Evolutionary conservation across 2,888 invertebrate genomes (phyloP).

Genomic region (Andrena bicolor): DNA sequence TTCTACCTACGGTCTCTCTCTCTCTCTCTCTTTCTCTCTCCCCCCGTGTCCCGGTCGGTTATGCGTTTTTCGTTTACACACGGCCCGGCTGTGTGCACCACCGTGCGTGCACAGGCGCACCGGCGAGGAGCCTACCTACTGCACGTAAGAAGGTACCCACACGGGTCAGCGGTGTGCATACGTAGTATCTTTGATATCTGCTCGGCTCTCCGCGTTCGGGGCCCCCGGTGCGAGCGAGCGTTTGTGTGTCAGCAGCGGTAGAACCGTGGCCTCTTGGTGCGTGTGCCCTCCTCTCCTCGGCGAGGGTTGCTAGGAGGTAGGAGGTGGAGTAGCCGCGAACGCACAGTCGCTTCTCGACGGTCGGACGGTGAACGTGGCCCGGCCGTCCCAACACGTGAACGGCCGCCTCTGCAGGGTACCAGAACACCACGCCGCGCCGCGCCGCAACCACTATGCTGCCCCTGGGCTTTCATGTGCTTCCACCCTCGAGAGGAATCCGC

Average conservation of each 20-base stretch:
- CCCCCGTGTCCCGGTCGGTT: neutral
- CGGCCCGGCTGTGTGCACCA: neutral
- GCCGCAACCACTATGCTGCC: conserved; percentile 5
- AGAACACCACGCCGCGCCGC: neutral
- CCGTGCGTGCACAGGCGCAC: neutral
- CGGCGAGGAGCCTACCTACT: conserved; percentile 14
- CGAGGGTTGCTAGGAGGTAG: conserved; percentile 65
- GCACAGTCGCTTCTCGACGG: conserved; percentile 81
- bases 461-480: conserved; percentile 41
- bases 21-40: too few relatives aligned
- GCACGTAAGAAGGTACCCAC: neutral
- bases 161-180: conserved; percentile 23
- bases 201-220: conserved; percentile 7
- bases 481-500: neutral
- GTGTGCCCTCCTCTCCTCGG: conserved; percentile 48
- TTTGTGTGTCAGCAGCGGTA: conserved; percentile 51
- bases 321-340: conserved; percentile 66
- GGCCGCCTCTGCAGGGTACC: neutral
- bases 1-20: conserved; percentile 22
- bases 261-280: conserved; percentile 52
- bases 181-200: conserved; percentile 51
- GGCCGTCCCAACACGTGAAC: conserved; percentile 35
- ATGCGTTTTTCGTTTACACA: conserved; percentile 27
- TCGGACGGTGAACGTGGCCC: conserved; percentile 73
- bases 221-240: conserved; percentile 14